These are phyloP conservation scores for Rhinogobius similis DNA, from an alignment of 2,113 vertebrate species.

Conservation along the genomic window DNA sequence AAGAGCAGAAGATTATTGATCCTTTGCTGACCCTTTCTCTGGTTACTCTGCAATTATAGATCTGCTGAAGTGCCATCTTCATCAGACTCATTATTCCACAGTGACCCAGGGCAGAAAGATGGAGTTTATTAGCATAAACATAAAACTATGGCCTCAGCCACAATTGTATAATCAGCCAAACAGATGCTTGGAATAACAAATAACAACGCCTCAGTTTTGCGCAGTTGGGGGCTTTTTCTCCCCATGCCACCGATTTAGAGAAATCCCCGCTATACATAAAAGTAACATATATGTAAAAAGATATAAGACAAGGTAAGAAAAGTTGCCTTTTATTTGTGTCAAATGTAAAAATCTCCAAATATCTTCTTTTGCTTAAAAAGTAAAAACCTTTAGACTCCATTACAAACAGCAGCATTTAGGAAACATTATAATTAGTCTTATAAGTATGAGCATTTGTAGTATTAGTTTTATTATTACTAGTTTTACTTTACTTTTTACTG, in stretches of 20 bases:
- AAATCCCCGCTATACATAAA: no score
- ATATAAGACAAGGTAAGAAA: no score
- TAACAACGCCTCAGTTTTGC: neutral
- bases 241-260: no score
- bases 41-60: slow-evolving; percentile 39
- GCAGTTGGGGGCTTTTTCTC: neutral
- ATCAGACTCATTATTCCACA: slow-evolving; percentile 52
- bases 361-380: no score
- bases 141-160: slow-evolving; percentile 13
- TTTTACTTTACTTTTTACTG: neutral
- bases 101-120: slow-evolving; percentile 43
- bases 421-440: no score
- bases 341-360: no score
- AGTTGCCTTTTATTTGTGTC: no score
- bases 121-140: neutral
- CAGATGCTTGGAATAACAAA: neutral
- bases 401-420: no score
- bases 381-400: no score
- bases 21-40: slow-evolving; percentile 28
- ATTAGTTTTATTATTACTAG: neutral
- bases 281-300: no score
- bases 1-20: slow-evolving; percentile 8
- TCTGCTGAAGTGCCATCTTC: slow-evolving; percentile 20
- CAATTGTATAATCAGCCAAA: slow-evolving; percentile 25
- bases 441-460: neutral